Conservation (phyloP, 2,113 vertebrate genomes). For the Antigone vipio region DNA sequence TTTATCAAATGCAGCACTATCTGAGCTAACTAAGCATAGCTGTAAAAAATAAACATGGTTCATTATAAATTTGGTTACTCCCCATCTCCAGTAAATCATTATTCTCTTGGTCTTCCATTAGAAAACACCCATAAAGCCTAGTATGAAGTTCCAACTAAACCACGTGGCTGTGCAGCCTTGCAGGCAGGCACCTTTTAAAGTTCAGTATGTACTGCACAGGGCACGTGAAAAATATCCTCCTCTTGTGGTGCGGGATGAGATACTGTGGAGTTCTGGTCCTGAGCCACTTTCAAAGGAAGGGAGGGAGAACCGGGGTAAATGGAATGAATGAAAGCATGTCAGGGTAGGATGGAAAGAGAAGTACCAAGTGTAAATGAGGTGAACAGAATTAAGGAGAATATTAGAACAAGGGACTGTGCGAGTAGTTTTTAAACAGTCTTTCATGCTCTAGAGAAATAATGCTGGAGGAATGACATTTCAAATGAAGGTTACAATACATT, state of each 20-base stretch:
- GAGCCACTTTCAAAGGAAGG: not conserved
- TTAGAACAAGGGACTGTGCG: not conserved
- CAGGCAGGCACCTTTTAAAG: not conserved
- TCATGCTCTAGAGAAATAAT: not conserved
- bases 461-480: not conserved
- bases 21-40: not conserved
- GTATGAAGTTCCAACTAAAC: not conserved
- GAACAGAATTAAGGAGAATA: not conserved
- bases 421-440: not conserved
- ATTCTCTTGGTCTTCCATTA: not conserved
- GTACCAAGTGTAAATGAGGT: not conserved
- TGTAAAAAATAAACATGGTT: not conserved
- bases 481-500: not conserved
- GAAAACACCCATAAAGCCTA: not conserved
- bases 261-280: not conserved
- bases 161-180: accelerated
- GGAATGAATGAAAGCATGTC: not conserved
- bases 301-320: not conserved
- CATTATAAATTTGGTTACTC: not conserved
- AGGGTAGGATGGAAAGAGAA: not conserved
- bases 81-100: not conserved
- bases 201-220: not conserved
- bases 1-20: not conserved
- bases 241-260: not conserved
- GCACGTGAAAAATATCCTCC: not conserved